These are phyloP conservation scores for Psococerastis gibbosa DNA, from an alignment of 2,888 invertebrate genomes.

Conservation along the genomic window DNA sequence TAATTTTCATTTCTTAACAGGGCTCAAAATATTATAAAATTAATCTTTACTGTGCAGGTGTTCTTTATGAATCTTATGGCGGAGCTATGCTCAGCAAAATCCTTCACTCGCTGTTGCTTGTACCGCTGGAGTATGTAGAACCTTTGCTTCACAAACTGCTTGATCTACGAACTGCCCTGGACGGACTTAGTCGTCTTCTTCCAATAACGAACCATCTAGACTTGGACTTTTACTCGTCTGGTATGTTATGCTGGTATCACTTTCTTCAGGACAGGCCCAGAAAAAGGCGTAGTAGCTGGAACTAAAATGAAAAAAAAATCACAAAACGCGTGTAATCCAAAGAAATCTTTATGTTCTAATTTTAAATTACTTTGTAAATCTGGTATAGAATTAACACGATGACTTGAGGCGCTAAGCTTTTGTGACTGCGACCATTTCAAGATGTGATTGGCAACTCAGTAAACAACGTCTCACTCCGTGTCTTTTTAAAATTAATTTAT, in stretches of 20 bases:
- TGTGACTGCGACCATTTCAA: no score
- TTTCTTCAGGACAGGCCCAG: no score
- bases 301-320: no score
- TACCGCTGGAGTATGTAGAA: conserved; percentile 27
- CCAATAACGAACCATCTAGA: conserved; percentile 25
- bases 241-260: conserved; percentile 16
- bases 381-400: not conserved
- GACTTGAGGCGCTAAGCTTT: conserved; percentile 5
- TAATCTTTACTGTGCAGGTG: conserved; percentile 22
- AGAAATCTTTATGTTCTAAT: no score
- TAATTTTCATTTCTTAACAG: not conserved
- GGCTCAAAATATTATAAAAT: not conserved
- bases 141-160: conserved; percentile 25
- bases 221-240: conserved; percentile 21
- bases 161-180: conserved; percentile 25
- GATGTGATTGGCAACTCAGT: no score
- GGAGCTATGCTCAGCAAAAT: conserved; percentile 38
- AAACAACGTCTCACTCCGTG: no score
- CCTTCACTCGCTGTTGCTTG: conserved; percentile 33
- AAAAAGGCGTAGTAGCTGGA: not conserved
- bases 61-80: conserved; percentile 33
- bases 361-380: conserved; percentile 16
- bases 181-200: conserved; percentile 26
- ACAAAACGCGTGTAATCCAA: no score
- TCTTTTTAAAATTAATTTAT: no score